Evolutionary conservation across 2,113 vertebrate species (phyloP).

Genomic region (Pomatostomus ruficeps): DNA sequence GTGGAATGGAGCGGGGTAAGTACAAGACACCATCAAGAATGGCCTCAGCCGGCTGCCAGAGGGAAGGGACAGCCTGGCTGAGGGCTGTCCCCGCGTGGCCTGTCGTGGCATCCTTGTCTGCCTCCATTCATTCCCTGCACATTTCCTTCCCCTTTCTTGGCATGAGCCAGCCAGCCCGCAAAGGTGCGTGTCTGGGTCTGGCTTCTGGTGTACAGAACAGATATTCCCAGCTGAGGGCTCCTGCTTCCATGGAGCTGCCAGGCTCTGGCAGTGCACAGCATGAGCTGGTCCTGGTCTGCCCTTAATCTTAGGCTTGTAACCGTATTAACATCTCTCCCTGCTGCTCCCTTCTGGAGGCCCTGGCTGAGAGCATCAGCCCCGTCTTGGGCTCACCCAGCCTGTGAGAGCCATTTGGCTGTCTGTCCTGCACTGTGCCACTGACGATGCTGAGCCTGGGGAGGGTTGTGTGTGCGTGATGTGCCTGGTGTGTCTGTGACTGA

Average conservation of each 20-base stretch:
- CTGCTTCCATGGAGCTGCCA: background rate
- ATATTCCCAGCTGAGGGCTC: background rate
- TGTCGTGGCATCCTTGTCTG: slow-evolving; percentile 65
- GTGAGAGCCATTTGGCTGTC: background rate
- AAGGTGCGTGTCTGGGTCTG: background rate
- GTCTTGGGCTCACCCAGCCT: background rate
- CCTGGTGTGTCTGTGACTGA: background rate
- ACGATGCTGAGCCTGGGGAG: background rate
- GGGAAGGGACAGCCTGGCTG: slow-evolving; percentile 36
- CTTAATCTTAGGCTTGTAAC: slow-evolving; percentile 44
- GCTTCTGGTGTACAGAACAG: background rate
- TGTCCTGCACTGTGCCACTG: background rate
- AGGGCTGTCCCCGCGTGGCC: slow-evolving; percentile 32
- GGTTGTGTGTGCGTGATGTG: background rate
- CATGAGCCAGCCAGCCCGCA: background rate
- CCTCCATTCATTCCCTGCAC: slow-evolving; percentile 51
- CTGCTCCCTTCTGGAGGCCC: background rate
- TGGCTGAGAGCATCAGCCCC: background rate
- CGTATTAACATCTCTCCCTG: slow-evolving; percentile 49
- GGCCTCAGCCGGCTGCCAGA: slow-evolving; percentile 54
- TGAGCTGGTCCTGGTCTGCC: slow-evolving; percentile 1
- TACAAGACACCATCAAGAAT: slow-evolving; percentile 84
- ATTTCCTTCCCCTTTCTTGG: slow-evolving; percentile 15
- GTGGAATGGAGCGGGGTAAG: slow-evolving; percentile 99
- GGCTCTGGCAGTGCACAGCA: background rate